Evolutionary conservation across 2,113 vertebrate species (phyloP).

Genomic region (Edolisoma coerulescens): DNA sequence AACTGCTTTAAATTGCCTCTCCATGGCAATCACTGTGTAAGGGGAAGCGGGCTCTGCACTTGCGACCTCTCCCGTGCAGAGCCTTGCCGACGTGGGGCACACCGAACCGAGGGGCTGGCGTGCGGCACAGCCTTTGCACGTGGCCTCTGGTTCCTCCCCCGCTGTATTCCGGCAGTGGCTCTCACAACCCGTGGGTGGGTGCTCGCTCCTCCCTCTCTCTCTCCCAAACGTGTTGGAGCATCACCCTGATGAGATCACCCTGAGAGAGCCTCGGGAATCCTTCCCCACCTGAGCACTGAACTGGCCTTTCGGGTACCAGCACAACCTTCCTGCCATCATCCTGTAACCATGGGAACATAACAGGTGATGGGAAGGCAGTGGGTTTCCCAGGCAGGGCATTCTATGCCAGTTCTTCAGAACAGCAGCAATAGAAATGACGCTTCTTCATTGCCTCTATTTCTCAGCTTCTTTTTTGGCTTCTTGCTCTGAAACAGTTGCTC

Average conservation of each 20-base stretch:
- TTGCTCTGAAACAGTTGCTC: background rate
- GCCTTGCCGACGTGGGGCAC: accelerated
- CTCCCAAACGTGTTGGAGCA: background rate
- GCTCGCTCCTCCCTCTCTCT: background rate
- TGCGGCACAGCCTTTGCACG: accelerated
- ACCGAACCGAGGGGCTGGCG: accelerated
- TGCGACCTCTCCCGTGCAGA: background rate
- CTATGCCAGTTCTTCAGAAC: background rate
- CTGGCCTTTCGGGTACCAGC: background rate
- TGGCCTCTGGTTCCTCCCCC: background rate
- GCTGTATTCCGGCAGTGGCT: accelerated
- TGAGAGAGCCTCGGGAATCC: background rate
- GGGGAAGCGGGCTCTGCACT: background rate
- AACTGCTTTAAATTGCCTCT: background rate
- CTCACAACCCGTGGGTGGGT: accelerated
- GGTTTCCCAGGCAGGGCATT: background rate
- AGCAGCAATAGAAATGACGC: background rate
- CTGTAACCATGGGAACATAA: accelerated
- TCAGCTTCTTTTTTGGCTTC: no score
- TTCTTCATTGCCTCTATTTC: background rate
- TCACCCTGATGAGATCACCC: accelerated
- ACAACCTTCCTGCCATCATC: accelerated
- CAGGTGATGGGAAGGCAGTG: background rate
- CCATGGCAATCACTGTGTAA: background rate
- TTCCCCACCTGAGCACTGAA: background rate